Evolutionary conservation across 2,113 vertebrate genomes (phyloP).

Genomic region (Sisor rabdophorus): DNA sequence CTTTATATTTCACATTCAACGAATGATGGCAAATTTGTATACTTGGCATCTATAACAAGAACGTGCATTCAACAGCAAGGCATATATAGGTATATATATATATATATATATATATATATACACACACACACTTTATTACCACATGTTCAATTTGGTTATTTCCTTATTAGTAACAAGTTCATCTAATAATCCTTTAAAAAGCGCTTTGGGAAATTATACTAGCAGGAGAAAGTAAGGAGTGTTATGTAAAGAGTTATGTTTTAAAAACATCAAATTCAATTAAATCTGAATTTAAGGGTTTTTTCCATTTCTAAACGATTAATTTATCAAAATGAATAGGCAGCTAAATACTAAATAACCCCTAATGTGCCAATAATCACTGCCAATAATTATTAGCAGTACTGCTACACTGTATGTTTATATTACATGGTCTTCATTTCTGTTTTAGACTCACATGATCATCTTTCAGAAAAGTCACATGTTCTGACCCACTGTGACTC

Average conservation of each 20-base stretch:
- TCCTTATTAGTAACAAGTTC: slow-evolving; percentile 20
- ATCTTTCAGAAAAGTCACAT: slow-evolving; percentile 45
- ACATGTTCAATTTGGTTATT: slow-evolving; percentile 17
- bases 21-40: not conserved
- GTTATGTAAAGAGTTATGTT: not conserved
- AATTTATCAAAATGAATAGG: not conserved
- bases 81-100: too few species aligned
- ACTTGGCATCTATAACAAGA: not conserved
- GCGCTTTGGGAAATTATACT: not conserved
- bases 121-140: slow-evolving; percentile 29
- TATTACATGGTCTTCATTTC: slow-evolving; percentile 22
- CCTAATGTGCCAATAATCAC: not conserved
- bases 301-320: not conserved
- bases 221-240: not conserved
- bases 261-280: not conserved
- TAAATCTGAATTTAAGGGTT: not conserved
- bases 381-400: not conserved
- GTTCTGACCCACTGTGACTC: slow-evolving; percentile 44
- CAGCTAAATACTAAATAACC: not conserved
- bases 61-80: not conserved
- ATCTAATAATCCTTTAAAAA: slow-evolving; percentile 2
- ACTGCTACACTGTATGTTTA: not conserved
- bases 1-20: not conserved
- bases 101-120: too few species aligned
- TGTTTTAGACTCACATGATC: slow-evolving; percentile 67